Evolutionary conservation across 2,888 invertebrate genomes (phyloP).

Genomic region (Danaus chrysippus): DNA sequence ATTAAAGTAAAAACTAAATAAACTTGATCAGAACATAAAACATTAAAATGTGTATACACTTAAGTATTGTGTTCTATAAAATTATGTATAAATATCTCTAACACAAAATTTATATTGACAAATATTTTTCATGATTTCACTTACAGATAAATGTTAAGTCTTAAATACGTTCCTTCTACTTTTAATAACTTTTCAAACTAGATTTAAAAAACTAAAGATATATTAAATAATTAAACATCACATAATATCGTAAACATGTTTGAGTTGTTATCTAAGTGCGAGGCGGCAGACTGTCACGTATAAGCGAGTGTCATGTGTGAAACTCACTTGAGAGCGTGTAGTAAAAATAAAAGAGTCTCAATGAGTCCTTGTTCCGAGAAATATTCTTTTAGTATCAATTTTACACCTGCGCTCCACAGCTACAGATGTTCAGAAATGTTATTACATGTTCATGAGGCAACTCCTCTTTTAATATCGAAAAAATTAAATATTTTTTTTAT

Average conservation of each 20-base stretch:
- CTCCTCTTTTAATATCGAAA: background rate
- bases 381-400: slow-evolving; percentile 23
- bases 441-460: slow-evolving; percentile 13
- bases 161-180: too few relatives aligned
- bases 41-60: too few relatives aligned
- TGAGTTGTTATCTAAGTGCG: background rate
- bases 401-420: slow-evolving; percentile 18
- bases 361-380: slow-evolving; percentile 23
- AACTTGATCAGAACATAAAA: too few relatives aligned
- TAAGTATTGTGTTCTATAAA: too few relatives aligned
- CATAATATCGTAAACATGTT: background rate
- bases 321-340: slow-evolving; percentile 31
- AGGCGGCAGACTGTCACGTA: slow-evolving; percentile 1
- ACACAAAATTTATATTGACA: too few relatives aligned
- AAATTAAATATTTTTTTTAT: background rate
- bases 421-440: slow-evolving; percentile 15
- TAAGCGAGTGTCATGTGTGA: slow-evolving; percentile 5
- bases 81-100: too few relatives aligned
- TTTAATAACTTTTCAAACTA: too few relatives aligned
- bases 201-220: too few relatives aligned
- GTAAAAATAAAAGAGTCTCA: slow-evolving; percentile 34
- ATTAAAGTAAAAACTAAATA: too few relatives aligned
- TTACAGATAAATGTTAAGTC: too few relatives aligned
- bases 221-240: too few relatives aligned
- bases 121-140: too few relatives aligned